A percentile compares a stretch with the other conserved stretches of the same genome.
These are phyloP conservation scores for Calyptomena viridis DNA, from an alignment of 2,113 vertebrate species.

Conservation along the genomic window DNA sequence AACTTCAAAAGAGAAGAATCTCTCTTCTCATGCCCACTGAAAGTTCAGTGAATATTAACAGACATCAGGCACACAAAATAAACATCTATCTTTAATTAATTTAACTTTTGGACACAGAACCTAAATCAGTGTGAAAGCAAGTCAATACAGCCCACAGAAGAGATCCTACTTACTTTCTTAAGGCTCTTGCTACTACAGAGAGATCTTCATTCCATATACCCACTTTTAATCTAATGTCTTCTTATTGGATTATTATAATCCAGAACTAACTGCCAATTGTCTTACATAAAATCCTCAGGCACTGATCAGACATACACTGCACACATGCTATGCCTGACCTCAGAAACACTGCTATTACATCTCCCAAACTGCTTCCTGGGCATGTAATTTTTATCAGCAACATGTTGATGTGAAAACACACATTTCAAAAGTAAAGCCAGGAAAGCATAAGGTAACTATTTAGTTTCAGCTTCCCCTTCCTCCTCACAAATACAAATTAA, in stretches of 20 bases:
- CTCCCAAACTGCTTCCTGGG: neutral
- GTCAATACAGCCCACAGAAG: neutral
- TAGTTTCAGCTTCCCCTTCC: neutral
- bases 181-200: neutral
- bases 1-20: neutral
- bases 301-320: neutral
- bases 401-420: neutral
- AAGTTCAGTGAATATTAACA: neutral
- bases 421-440: neutral
- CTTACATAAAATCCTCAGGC: neutral
- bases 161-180: neutral
- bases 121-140: neutral
- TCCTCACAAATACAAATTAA: neutral
- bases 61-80: neutral
- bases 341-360: neutral
- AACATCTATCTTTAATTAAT: neutral
- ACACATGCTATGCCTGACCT: neutral
- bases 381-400: neutral
- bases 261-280: neutral
- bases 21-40: neutral
- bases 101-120: neutral
- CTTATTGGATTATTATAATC: neutral
- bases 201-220: neutral
- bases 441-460: neutral
- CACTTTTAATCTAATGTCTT: neutral